Evolutionary conservation across 30 jellyfish, hydroid and myxozoan genomes (phyloP).

Genomic region (Morbakka virulenta): DNA sequence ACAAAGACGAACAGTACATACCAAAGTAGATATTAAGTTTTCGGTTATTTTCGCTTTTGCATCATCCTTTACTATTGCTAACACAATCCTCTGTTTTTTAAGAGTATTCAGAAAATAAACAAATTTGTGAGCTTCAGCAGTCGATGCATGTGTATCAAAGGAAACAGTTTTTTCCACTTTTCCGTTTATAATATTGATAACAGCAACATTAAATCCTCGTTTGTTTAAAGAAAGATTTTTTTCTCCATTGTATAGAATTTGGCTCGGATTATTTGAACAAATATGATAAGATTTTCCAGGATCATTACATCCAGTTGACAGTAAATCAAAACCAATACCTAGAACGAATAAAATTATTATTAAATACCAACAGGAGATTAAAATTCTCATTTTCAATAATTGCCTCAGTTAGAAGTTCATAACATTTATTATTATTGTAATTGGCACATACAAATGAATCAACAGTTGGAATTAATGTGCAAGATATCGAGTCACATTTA

Average conservation of each 20-base stretch:
- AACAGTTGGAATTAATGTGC: too few relatives aligned
- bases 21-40: not conserved
- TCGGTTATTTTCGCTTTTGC: not conserved
- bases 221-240: not conserved
- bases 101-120: not conserved
- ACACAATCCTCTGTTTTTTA: not conserved
- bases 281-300: not conserved
- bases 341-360: too few relatives aligned
- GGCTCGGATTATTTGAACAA: not conserved
- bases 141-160: not conserved
- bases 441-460: too few relatives aligned
- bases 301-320: not conserved
- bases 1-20: not conserved
- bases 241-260: not conserved
- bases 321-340: too few relatives aligned
- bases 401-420: too few relatives aligned
- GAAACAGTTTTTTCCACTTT: not conserved
- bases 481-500: too few relatives aligned
- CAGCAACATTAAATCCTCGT: not conserved
- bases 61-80: not conserved
- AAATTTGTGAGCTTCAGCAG: not conserved
- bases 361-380: too few relatives aligned
- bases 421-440: too few relatives aligned
- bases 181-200: not conserved
- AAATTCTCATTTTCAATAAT: too few relatives aligned